Conservation (phyloP, 2,888 invertebrate genomes). For the Boloria euphrosyne region DNA sequence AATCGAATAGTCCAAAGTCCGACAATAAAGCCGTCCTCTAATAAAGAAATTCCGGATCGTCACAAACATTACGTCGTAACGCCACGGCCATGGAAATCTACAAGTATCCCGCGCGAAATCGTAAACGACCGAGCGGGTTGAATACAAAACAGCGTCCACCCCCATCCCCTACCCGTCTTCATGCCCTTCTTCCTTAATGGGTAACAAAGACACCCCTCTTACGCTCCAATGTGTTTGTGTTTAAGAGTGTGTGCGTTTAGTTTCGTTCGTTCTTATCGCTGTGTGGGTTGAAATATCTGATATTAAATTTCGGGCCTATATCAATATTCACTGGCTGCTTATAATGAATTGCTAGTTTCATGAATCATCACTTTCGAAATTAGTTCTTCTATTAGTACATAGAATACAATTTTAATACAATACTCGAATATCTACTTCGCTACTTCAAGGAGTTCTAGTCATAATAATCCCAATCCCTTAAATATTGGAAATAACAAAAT, state of each 20-base stretch:
- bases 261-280: conserved; percentile 45
- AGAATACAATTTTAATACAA: neutral
- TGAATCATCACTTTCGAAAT: conserved; percentile 27
- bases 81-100: conserved; percentile 68
- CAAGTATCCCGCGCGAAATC: conserved; percentile 79
- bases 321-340: conserved; percentile 49
- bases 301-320: conserved; percentile 79
- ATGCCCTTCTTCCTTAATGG: conserved; percentile 80
- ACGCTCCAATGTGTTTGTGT: conserved; percentile 71
- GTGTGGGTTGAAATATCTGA: conserved; percentile 71
- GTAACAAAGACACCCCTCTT: conserved; percentile 82
- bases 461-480: no score
- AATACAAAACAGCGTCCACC: conserved; percentile 75
- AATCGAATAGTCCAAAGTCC: conserved; percentile 43
- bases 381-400: conserved; percentile 4
- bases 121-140: conserved; percentile 73
- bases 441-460: no score
- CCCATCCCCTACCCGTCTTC: conserved; percentile 62
- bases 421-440: no score
- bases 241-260: conserved; percentile 64
- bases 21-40: conserved; percentile 55
- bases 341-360: conserved; percentile 29
- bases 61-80: conserved; percentile 56
- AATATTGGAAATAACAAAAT: no score
- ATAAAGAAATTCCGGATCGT: conserved; percentile 75